A percentile compares a stretch with the other conserved stretches of the same genome.
These are phyloP conservation scores for Phasia obesa DNA, from an alignment of 2,888 invertebrate species.

Conservation along the genomic window DNA sequence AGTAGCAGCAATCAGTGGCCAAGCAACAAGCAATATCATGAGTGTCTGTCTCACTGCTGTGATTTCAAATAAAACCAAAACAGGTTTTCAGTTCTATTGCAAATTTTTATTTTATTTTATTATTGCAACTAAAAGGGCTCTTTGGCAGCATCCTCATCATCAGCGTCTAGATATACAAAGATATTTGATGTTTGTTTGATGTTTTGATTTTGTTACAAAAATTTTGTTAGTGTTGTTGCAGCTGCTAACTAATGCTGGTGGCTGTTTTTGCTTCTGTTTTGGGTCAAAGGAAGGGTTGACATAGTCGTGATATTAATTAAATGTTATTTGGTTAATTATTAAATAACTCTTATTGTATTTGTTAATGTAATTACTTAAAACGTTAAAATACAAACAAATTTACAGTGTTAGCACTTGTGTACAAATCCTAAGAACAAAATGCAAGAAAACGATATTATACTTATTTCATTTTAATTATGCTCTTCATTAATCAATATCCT, in stretches of 20 bases:
- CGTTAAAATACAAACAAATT: too few species aligned
- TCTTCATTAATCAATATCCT: too few species aligned
- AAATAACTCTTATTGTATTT: neutral
- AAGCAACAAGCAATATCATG: conserved; percentile 15
- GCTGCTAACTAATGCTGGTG: neutral
- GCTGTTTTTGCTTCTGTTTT: conserved; percentile 20
- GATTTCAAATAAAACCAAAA: conserved; percentile 35
- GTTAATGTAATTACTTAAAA: too few species aligned
- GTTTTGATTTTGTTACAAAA: conserved; percentile 50
- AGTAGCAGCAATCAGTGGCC: conserved; percentile 14
- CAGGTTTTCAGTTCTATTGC: conserved; percentile 33
- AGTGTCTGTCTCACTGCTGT: neutral
- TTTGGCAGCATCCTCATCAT: conserved; percentile 7
- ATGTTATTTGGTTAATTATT: conserved; percentile 34
- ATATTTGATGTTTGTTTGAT: conserved; percentile 37
- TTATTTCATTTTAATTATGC: too few species aligned
- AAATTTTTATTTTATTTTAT: conserved; percentile 12
- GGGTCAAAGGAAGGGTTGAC: conserved; percentile 28
- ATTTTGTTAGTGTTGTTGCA: neutral
- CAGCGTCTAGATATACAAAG: neutral
- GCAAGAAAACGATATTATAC: too few species aligned
- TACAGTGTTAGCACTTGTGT: neutral
- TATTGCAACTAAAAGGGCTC: conserved; percentile 34
- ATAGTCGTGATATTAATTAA: conserved; percentile 31
- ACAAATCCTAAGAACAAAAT: too few species aligned